Conservation (phyloP, 2,888 invertebrate genomes). For the Microctonus brassicae region DNA sequence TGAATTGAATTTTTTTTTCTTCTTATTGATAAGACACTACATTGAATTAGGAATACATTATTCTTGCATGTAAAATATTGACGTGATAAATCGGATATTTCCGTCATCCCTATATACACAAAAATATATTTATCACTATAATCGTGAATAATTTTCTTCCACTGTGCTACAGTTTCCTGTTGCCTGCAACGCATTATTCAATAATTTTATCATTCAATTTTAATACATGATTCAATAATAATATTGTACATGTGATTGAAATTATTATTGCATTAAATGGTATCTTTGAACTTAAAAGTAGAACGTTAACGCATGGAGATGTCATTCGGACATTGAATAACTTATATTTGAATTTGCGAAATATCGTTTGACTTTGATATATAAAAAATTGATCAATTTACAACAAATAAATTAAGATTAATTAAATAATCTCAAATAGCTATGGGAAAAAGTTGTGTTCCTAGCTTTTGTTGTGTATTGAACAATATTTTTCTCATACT, state of each 20-base stretch:
- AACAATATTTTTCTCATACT: not conserved
- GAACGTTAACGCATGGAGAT: slow-evolving; percentile 60
- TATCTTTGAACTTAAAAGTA: not conserved
- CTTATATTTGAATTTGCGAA: slow-evolving; percentile 18
- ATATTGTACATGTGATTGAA: not conserved
- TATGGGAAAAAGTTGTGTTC: not conserved
- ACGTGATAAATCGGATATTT: slow-evolving; percentile 7
- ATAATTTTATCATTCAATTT: not conserved
- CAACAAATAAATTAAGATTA: not conserved
- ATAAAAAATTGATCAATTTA: not conserved
- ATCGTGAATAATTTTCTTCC: slow-evolving; percentile 24
- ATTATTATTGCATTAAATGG: slow-evolving; percentile 15
- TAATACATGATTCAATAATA: not conserved
- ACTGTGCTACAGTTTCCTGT: slow-evolving; percentile 57
- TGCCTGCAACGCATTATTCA: slow-evolving; percentile 57
- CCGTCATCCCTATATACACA: not conserved
- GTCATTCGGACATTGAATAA: slow-evolving; percentile 54
- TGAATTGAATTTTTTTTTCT: not conserved
- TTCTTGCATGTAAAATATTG: slow-evolving; percentile 34
- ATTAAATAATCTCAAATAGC: not conserved
- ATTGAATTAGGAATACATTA: slow-evolving; percentile 8
- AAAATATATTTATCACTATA: slow-evolving; percentile 5
- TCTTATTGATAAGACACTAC: not conserved
- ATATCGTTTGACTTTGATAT: not conserved
- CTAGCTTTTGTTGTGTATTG: no score